Evolutionary conservation across 2,113 vertebrate genomes (phyloP).

Genomic region (Willisornis vidua): DNA sequence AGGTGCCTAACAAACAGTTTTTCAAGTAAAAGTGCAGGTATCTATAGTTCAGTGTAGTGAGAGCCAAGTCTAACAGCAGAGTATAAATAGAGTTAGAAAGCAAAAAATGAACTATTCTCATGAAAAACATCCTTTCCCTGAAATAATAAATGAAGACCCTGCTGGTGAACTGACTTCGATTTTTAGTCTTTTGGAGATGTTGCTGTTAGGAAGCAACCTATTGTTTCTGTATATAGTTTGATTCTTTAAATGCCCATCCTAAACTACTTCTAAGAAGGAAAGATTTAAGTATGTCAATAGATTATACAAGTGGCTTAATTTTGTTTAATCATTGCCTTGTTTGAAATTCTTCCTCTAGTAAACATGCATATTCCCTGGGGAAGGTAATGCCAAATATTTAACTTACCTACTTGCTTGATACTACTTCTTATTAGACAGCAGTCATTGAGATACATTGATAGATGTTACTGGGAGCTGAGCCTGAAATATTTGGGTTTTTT

Average conservation of each 20-base stretch:
- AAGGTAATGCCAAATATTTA: conserved; percentile 29
- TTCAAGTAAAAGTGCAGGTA: background rate
- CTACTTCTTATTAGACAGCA: background rate
- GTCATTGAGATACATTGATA: background rate
- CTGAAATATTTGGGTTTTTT: background rate
- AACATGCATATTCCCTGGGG: background rate
- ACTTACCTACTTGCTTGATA: background rate
- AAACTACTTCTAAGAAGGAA: conserved; percentile 19
- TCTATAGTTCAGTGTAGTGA: background rate
- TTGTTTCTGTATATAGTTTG: background rate
- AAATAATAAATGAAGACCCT: background rate
- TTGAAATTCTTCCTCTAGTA: conserved; percentile 20
- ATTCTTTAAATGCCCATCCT: conserved; percentile 10
- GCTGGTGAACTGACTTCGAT: background rate
- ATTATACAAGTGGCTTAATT: conserved; percentile 34
- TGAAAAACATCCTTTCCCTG: background rate
- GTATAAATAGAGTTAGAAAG: background rate
- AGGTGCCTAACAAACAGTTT: background rate
- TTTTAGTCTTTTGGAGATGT: background rate
- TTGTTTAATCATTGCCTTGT: background rate
- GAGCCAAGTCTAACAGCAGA: background rate
- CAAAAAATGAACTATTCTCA: background rate
- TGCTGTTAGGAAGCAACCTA: background rate
- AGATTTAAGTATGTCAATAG: background rate
- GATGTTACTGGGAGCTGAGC: background rate